Base-by-base conservation (phyloP, 2,888 invertebrate genomes). In the Drosophila nr. medialis region DNA sequence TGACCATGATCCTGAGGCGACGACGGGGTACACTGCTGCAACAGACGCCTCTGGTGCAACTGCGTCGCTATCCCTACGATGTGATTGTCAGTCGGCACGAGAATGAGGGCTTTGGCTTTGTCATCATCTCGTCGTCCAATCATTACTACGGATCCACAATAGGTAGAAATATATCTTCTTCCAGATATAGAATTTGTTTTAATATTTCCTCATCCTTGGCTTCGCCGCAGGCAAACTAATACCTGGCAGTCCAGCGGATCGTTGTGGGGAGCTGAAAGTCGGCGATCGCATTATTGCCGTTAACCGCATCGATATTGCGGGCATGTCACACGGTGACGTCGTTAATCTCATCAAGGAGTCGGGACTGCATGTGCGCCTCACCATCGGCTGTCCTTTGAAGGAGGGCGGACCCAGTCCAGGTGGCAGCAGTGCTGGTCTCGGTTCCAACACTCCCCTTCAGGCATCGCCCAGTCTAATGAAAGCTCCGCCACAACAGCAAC, bases 71-170 rank as follows among this genome's bases (percentile, higher is more conserved):
- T 91, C 98, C 98, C 0, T 98, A 98, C 90, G 98, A 99, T 93
- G 98, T 99, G 6, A 96, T 97, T 1, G 97, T 99, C 1, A 96
- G 96, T 72, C 94, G 99, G 59, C 95, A 95, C 92, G 98, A 99
- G 90, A 97, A 96, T 78, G 99, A 99, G 93, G 99, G 99, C 6
- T 99, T 99, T 93, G 99, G 99, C 15, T 99, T 99, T 93, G 99
- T 99, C 55, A 99, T 99, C 82, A 99, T 99, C 86, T 99, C 99
- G 0, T 98, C 98, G 7, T 97, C 98, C 5, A 98, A 97, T 96
- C 83, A 95, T 93, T 76, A 94, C 93, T 92, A 93, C 74, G 96
- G 97, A 34, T 96, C 96, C 1, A 98, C 98, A 30, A 98, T 98
- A 81, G 98, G 98, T 95, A 92, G 66, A 79, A 55, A n/a, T 7